Conservation (phyloP, 2,888 invertebrate genomes). For the Raillietiella orientalis region DNA sequence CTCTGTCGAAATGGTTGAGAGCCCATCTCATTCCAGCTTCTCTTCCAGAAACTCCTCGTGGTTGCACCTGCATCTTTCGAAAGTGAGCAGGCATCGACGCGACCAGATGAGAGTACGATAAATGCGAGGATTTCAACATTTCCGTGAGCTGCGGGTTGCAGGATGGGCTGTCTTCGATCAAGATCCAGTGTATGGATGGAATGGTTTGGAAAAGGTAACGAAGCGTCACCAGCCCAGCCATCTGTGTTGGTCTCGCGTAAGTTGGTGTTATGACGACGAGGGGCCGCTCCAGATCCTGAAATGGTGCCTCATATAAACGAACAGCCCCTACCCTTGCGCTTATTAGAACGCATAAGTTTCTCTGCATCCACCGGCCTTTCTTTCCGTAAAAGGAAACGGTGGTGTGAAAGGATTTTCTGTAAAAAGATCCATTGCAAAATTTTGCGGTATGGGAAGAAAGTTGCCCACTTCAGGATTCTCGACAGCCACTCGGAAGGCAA, state of each 20-base stretch:
- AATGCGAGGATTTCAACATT: neutral
- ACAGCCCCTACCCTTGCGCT: too few relatives aligned
- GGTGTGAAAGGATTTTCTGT: neutral
- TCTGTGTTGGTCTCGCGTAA: conserved; percentile 32
- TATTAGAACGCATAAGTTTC: too few relatives aligned
- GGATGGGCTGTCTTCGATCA: conserved; percentile 30
- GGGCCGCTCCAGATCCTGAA: too few relatives aligned
- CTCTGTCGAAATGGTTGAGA: neutral
- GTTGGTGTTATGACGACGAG: conserved; percentile 39
- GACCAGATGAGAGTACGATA: conserved; percentile 22
- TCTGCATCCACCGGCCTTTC: conserved; percentile 17
- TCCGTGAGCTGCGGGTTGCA: neutral
- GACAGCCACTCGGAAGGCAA: too few relatives aligned
- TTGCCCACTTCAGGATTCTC: too few relatives aligned
- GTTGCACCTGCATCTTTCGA: neutral
- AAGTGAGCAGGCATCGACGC: conserved; percentile 11
- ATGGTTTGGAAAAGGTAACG: conserved; percentile 38
- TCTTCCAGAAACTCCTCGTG: conserved; percentile 1
- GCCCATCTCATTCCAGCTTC: too few relatives aligned
- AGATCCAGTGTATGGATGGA: conserved; percentile 36
- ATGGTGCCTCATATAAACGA: too few relatives aligned
- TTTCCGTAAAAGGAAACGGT: neutral
- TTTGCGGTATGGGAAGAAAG: too few relatives aligned
- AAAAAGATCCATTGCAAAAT: too few relatives aligned
- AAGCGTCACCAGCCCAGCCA: conserved; percentile 39